phyloP scores from a whole-genome alignment of 2,797 vertebrate species.

The Heterohyrax brucei region DNA sequence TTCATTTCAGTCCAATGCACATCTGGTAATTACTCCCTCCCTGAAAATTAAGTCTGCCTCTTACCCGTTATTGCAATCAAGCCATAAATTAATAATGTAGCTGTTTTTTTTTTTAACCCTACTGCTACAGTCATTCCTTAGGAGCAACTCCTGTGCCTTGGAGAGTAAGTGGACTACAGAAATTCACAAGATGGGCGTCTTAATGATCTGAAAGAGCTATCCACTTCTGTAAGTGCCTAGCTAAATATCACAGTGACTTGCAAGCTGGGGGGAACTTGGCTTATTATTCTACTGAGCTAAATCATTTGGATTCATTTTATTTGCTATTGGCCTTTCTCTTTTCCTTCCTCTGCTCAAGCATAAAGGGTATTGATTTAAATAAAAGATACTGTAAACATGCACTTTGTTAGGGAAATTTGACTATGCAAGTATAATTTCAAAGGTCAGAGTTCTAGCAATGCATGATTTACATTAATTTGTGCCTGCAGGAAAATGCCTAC shows the following conservation, averaged over 20 bases:
- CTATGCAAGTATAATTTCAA: conserved; percentile 81
- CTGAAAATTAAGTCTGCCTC: conserved; percentile 73
- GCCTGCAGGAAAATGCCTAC: conserved; percentile 68
- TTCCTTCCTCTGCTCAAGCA: conserved; percentile 81
- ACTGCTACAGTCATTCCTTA: conserved; percentile 15
- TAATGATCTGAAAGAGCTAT: conserved; percentile 80
- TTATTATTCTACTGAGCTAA: conserved; percentile 84
- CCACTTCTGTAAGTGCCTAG: conserved; percentile 70
- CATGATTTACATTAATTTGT: conserved; percentile 85
- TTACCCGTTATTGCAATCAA: conserved; percentile 71
- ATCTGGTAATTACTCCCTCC: conserved; percentile 59
- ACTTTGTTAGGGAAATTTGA: conserved; percentile 82
- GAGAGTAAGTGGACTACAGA: conserved; percentile 53
- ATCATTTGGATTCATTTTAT: conserved; percentile 79
- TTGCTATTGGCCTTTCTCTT: conserved; percentile 83
- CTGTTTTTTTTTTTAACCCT: conserved; percentile 5
- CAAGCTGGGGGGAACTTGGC: conserved; percentile 43
- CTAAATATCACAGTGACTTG: conserved; percentile 82
- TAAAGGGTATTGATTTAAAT: conserved; percentile 86
- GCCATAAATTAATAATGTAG: conserved; percentile 73
- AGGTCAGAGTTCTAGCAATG: conserved; percentile 79
- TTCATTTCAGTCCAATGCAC: conserved; percentile 63
- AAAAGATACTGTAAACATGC: conserved; percentile 84
- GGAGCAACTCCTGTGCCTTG: conserved; percentile 23
- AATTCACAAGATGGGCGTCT: conserved; percentile 72